These are phyloP conservation scores for Forpus xanthops DNA, from an alignment of 2,797 vertebrate species.

Conservation along the genomic window DNA sequence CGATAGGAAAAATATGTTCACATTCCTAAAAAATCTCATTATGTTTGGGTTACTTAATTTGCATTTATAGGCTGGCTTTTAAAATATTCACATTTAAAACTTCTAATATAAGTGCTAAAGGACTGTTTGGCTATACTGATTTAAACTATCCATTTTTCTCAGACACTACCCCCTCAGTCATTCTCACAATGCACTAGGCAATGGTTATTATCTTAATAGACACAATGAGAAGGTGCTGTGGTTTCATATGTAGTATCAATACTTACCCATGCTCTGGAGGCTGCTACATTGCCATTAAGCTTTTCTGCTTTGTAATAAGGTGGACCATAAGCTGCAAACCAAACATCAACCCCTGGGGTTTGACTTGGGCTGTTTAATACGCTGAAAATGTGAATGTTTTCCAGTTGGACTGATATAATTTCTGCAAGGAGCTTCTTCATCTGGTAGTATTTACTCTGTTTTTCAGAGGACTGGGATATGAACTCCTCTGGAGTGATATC, in stretches of 20 bases:
- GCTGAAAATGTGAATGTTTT: conserved; percentile 85
- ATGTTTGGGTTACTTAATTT: neutral
- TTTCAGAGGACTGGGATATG: conserved; percentile 66
- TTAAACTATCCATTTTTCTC: neutral
- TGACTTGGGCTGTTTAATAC: conserved; percentile 67
- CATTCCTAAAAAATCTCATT: neutral
- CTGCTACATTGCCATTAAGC: conserved; percentile 83
- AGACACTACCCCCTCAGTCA: neutral
- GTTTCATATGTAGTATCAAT: neutral
- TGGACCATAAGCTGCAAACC: conserved; percentile 84
- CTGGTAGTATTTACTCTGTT: conserved; percentile 79
- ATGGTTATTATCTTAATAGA: neutral
- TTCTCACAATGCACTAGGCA: neutral
- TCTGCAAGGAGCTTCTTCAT: conserved; percentile 80
- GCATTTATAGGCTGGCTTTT: neutral
- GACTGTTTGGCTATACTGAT: neutral
- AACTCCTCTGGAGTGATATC: conserved; percentile 83
- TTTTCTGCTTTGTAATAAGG: conserved; percentile 84
- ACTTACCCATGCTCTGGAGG: conserved; percentile 80
- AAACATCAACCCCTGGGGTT: conserved; percentile 74
- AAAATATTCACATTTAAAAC: neutral
- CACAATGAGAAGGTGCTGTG: neutral
- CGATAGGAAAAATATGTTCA: neutral
- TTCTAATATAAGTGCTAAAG: neutral
- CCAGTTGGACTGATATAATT: conserved; percentile 73